phyloP scores from a whole-genome alignment of 2,888 invertebrate genomes.

The Sinhomidia bicolor region DNA sequence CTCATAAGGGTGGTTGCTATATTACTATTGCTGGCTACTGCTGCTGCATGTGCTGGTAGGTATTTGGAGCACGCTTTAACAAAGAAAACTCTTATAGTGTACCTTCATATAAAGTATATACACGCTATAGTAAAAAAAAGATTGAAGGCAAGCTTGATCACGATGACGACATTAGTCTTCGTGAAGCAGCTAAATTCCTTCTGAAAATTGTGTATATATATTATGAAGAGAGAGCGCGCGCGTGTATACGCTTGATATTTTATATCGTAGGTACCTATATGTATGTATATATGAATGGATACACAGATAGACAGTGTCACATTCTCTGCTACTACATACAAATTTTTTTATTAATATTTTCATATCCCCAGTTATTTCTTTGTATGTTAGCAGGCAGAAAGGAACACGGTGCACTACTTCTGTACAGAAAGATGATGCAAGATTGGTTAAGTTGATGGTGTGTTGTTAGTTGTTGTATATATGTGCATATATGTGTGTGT shows the following conservation, averaged over 20 bases:
- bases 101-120: not conserved
- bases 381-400: not conserved
- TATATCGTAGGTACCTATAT: too few species aligned
- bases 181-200: slow-evolving; percentile 12
- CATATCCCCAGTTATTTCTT: not conserved
- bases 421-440: slow-evolving; percentile 12
- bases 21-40: too few species aligned
- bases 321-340: not conserved
- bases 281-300: not conserved
- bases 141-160: not conserved
- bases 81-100: not conserved
- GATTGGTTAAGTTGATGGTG: slow-evolving; percentile 23
- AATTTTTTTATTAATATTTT: slow-evolving; percentile 23
- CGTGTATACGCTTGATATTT: too few species aligned
- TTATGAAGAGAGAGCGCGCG: not conserved
- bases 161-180: slow-evolving; percentile 19
- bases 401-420: not conserved
- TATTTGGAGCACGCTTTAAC: not conserved
- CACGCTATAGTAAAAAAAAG: not conserved
- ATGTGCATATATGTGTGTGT: not conserved
- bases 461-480: slow-evolving; percentile 26
- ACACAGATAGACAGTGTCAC: not conserved
- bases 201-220: not conserved
- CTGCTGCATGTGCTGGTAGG: not conserved
- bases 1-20: not conserved